Conservation (phyloP, 1,140 invertebrate genomes). For the Drosophila chauvacae region DNA sequence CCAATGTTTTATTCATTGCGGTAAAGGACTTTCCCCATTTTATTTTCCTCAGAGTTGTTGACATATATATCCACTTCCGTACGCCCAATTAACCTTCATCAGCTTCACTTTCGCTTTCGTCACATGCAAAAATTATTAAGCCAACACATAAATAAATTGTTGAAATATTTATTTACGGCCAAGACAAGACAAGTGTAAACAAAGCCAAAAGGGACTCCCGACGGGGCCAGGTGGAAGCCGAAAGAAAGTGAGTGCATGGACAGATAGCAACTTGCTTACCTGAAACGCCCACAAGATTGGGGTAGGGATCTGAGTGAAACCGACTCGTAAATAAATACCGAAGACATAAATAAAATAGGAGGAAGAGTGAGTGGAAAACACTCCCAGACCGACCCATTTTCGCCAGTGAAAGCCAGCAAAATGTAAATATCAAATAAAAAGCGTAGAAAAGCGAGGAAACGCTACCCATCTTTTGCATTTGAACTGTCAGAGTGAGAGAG, state of each 20-base stretch:
- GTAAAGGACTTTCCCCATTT: neutral
- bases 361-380: constrained; percentile 12
- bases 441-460: constrained; percentile 10
- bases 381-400: constrained; percentile 34
- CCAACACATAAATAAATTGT: constrained; percentile 45
- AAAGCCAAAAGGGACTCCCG: constrained; percentile 16
- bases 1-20: constrained; percentile 9
- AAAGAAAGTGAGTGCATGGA: constrained; percentile 32
- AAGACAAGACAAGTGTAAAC: constrained; percentile 30
- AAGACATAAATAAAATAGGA: constrained; percentile 45
- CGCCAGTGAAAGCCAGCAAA: constrained; percentile 31
- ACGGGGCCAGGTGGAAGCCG: neutral
- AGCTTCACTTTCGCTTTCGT: constrained; percentile 19
- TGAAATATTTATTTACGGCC: constrained; percentile 49
- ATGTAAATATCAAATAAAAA: constrained; percentile 54
- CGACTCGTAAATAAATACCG: constrained; percentile 53
- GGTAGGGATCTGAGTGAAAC: constrained; percentile 11
- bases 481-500: neutral
- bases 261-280: constrained; percentile 29
- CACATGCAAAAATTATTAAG: constrained; percentile 42
- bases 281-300: constrained; percentile 10
- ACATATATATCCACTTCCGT: constrained; percentile 1
- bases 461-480: constrained; percentile 39
- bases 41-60: constrained; percentile 8
- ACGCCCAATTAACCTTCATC: constrained; percentile 25